These are phyloP conservation scores for Brotula barbata DNA, from an alignment of 2,797 vertebrate genomes.

Conservation along the genomic window DNA sequence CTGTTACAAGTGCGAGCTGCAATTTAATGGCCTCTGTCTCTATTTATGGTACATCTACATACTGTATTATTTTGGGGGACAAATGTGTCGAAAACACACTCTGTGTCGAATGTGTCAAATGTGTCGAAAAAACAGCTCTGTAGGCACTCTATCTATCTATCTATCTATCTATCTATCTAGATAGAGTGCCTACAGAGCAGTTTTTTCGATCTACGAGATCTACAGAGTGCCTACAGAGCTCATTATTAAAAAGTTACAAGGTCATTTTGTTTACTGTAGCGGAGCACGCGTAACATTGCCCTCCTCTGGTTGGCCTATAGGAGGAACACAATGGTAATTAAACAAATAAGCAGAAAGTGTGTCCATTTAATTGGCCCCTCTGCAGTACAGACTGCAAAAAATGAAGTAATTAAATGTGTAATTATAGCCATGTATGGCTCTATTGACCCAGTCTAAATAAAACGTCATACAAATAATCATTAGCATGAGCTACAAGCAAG, in stretches of 20 bases:
- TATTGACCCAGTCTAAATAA: conserved; percentile 30
- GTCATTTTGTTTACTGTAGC: not conserved
- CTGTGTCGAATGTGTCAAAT: no score
- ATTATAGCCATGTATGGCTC: conserved; percentile 44
- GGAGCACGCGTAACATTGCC: not conserved
- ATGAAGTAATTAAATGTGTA: conserved; percentile 45
- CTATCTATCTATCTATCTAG: no score
- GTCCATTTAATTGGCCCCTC: conserved; percentile 44
- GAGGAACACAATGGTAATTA: conserved; percentile 17
- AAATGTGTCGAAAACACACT: not conserved
- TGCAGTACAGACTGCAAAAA: conserved; percentile 32
- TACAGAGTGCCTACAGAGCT: not conserved
- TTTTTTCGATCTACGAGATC: no score
- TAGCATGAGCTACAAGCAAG: conserved; percentile 38
- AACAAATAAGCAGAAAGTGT: conserved; percentile 32
- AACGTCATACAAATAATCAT: conserved; percentile 44
- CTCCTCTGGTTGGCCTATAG: not conserved
- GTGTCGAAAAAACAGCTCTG: no score
- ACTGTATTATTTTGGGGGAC: not conserved
- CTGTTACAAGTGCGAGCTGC: conserved; percentile 13
- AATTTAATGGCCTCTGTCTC: conserved; percentile 25
- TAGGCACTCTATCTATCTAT: no score
- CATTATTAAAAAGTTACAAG: not conserved
- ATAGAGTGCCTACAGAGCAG: no score
- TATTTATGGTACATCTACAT: conserved; percentile 4